Conservation (phyloP, 1,140 invertebrate species). For the Phymorhynchus buccinoides region DNA sequence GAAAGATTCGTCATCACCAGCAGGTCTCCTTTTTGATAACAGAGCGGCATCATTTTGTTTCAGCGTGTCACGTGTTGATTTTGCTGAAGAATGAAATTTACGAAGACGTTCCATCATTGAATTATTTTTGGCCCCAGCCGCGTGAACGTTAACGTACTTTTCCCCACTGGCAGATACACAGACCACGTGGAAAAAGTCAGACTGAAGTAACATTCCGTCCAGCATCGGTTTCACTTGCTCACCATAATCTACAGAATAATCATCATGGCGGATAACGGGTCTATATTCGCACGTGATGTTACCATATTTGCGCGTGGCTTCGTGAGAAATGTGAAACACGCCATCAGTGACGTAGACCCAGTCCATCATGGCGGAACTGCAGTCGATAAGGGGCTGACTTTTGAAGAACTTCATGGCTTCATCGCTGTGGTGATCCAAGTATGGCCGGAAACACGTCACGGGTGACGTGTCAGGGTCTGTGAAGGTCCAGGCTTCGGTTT, state of each 20-base stretch:
- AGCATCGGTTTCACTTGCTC: slow-evolving; percentile 41
- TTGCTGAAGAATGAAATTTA: too few species aligned
- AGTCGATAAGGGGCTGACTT: slow-evolving; percentile 77
- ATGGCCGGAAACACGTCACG: too few species aligned
- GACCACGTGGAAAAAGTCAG: slow-evolving; percentile 59
- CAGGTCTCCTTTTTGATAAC: too few species aligned
- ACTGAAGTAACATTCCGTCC: slow-evolving; percentile 45
- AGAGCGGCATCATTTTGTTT: too few species aligned
- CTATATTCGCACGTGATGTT: slow-evolving; percentile 54
- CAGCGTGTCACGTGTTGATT: too few species aligned
- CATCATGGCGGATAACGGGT: slow-evolving; percentile 47
- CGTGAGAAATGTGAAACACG: slow-evolving; percentile 42
- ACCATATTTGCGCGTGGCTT: slow-evolving; percentile 43
- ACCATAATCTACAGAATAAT: slow-evolving; percentile 36
- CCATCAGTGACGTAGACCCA: slow-evolving; percentile 57
- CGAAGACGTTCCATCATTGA: too few species aligned
- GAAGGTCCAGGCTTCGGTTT: too few species aligned
- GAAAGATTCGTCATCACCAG: too few species aligned
- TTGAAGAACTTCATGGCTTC: slow-evolving; percentile 82
- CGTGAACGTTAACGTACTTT: slow-evolving; percentile 61
- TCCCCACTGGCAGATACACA: slow-evolving; percentile 51
- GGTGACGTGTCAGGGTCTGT: too few species aligned
- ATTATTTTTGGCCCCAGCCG: slow-evolving; percentile 50
- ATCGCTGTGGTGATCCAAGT: too few species aligned
- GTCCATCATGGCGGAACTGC: slow-evolving; percentile 73